A percentile compares a stretch with the other conserved stretches of the same genome.
Evolutionary conservation across 1,140 invertebrate species (phyloP).

Genomic region (Heliconius congener): DNA sequence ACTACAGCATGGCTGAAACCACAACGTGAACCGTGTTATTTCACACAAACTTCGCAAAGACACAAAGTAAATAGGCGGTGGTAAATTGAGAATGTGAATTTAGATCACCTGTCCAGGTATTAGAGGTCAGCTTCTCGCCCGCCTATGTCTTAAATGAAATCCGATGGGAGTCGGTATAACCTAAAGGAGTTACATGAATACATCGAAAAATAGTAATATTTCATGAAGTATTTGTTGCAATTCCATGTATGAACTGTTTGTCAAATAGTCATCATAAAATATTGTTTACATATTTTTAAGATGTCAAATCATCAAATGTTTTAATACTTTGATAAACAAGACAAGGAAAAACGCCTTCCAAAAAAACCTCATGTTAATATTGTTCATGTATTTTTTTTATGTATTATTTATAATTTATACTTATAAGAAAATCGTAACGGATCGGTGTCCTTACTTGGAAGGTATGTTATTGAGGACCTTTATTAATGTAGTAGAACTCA

Average conservation of each 20-base stretch:
- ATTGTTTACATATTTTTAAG: too few relatives aligned
- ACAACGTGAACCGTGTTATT: not conserved
- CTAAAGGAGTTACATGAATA: not conserved
- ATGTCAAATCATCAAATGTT: not conserved
- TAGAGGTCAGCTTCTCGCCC: not conserved
- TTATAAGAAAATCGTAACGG: too few relatives aligned
- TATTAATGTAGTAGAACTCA: too few relatives aligned
- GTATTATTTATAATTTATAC: too few relatives aligned
- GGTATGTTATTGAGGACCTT: too few relatives aligned
- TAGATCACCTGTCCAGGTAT: not conserved
- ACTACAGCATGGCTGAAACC: not conserved
- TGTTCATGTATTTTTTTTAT: too few relatives aligned
- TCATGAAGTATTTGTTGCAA: not conserved
- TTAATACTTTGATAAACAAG: not conserved
- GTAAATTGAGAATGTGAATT: constrained; percentile 5
- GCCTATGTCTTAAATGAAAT: not conserved
- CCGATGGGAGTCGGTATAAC: not conserved
- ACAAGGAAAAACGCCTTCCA: not conserved
- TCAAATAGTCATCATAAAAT: too few relatives aligned
- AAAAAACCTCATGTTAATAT: too few relatives aligned
- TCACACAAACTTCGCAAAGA: not conserved
- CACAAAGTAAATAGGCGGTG: not conserved
- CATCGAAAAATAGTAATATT: not conserved
- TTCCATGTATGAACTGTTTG: too few relatives aligned
- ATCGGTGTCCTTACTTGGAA: too few relatives aligned